phyloP scores from a whole-genome alignment of 2,888 invertebrate genomes.

The Venusia cambrica region DNA sequence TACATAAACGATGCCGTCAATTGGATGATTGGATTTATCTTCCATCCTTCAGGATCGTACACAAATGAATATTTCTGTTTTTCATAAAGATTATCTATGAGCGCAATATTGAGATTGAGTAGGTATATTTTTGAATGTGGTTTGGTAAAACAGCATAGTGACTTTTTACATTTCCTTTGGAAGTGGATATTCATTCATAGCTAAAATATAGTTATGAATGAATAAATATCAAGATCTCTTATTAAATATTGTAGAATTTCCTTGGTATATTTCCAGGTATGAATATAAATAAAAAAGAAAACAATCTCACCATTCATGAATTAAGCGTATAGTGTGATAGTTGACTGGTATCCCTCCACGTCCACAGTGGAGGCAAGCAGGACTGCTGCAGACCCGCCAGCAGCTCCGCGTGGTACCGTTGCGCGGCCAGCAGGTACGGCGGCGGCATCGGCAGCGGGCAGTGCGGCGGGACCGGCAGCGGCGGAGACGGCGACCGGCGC shows the following conservation, averaged over 20 bases:
- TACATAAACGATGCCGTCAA: no score
- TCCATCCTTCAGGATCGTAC: no score
- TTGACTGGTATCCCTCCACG: constrained; percentile 73
- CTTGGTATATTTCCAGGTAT: background rate
- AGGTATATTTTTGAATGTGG: no score
- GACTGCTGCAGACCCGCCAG: constrained; percentile 73
- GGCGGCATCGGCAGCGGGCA: constrained; percentile 57
- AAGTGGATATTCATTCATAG: no score
- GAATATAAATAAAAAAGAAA: background rate
- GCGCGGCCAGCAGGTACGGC: constrained; percentile 68
- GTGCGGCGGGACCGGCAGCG: constrained; percentile 46
- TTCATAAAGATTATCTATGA: no score
- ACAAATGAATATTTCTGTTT: no score
- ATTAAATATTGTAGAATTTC: constrained; percentile 2
- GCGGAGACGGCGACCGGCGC: constrained; percentile 45
- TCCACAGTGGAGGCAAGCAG: constrained; percentile 72
- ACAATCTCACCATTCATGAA: constrained; percentile 72
- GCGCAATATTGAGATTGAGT: no score
- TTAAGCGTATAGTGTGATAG: constrained; percentile 78
- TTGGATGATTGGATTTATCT: no score
- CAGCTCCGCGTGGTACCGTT: constrained; percentile 72
- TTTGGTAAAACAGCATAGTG: no score
- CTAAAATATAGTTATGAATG: no score
- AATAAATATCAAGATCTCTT: no score
- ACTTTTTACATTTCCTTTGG: no score